A percentile compares a stretch with the other conserved stretches of the same genome.
Evolutionary conservation across 2,113 vertebrate genomes (phyloP).

Genomic region (Psilopogon haemacephalus): DNA sequence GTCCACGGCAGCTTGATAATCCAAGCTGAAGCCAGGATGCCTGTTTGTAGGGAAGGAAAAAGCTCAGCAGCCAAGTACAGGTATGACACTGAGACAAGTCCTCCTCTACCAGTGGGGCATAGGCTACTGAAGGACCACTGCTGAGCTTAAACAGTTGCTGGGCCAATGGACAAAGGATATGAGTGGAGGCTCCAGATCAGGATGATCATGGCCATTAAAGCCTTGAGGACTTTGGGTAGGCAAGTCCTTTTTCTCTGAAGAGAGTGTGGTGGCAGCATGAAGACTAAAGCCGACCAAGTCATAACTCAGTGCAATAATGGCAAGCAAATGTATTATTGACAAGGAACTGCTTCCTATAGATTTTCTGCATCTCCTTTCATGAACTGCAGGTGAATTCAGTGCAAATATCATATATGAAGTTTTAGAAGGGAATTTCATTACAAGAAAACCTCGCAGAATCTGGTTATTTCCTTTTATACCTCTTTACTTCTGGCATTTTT

Average conservation of each 20-base stretch:
- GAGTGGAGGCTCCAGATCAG: not conserved
- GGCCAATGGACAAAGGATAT: not conserved
- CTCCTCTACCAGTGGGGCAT: accelerated
- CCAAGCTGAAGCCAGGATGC: not conserved
- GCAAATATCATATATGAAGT: not conserved
- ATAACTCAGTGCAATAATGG: not conserved
- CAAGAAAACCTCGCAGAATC: not conserved
- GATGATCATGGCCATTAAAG: not conserved
- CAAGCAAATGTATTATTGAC: not conserved
- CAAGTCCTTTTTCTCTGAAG: not conserved
- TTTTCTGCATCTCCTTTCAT: not conserved
- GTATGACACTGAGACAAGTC: not conserved
- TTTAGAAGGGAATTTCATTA: not conserved
- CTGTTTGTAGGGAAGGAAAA: not conserved
- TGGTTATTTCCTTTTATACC: not conserved
- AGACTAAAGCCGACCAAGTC: not conserved
- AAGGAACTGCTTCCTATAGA: not conserved
- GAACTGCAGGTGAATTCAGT: not conserved
- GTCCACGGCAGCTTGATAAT: not conserved
- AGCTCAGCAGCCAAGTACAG: not conserved
- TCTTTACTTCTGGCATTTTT: not conserved
- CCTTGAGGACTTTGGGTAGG: not conserved
- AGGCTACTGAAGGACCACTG: not conserved
- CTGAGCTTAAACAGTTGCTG: not conserved
- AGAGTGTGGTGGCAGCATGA: not conserved